Percentiles rank a stretch among this genome's conserved stretches.
phyloP scores from a whole-genome alignment of 2,113 vertebrate genomes.

The Phrynosoma platyrhinos region DNA sequence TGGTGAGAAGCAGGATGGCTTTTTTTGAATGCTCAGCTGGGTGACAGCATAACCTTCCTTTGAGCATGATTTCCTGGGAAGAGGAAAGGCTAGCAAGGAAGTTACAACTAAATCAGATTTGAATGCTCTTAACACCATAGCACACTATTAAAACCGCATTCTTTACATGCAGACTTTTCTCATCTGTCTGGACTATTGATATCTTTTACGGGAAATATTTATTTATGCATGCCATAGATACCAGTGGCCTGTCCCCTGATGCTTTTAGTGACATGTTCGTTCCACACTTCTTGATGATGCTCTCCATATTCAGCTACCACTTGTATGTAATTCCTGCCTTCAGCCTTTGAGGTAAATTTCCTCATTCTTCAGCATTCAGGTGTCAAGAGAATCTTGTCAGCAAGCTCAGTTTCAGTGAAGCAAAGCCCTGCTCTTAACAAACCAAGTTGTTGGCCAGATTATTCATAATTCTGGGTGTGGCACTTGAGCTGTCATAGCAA shows the following conservation, averaged over 20 bases:
- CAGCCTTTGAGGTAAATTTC: neutral
- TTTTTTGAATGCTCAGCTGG: neutral
- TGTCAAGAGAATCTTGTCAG: neutral
- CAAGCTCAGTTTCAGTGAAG: neutral
- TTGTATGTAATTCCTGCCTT: neutral
- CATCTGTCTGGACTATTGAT: neutral
- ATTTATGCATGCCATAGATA: neutral
- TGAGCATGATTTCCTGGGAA: neutral
- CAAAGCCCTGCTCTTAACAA: neutral
- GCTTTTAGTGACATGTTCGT: neutral
- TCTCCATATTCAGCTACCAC: neutral
- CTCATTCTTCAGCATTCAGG: neutral
- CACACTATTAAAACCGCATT: neutral
- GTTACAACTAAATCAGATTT: neutral
- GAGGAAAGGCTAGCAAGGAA: neutral
- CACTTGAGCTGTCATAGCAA: neutral
- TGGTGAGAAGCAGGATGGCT: no score
- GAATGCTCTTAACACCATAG: neutral
- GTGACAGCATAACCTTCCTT: neutral
- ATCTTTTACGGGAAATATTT: neutral
- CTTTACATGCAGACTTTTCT: neutral
- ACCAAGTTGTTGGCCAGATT: neutral
- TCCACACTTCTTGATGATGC: neutral
- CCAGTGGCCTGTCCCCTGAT: neutral
- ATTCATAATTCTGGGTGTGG: neutral